Evolutionary conservation across 2,888 invertebrate species (phyloP), one percentile per base, ranked within the genome.

Genomic region (Latrodectus hesperus): DNA sequence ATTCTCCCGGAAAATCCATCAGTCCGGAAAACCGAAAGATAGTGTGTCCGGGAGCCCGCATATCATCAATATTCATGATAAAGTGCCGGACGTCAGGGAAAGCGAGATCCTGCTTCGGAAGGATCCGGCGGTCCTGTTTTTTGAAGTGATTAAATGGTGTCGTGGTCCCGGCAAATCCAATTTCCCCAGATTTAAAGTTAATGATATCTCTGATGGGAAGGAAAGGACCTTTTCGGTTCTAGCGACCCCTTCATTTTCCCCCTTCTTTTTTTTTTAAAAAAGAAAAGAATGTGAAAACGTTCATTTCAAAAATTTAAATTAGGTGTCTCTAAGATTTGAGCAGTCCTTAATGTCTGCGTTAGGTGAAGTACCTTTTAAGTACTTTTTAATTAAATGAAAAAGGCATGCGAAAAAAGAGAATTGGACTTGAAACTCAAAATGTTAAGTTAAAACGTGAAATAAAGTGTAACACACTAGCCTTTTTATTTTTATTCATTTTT

Each of bases 41-140:
- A 38, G 73, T 72, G 81, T 70, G 60, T 73, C 70, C 38, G 75
- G 53, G 76, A 52, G 26, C 38, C 38, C 12, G 73, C 77, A 83
- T 86, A 87, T 82, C 87, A 87, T 87, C 87, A 87, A 87, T 87
- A 87, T 87, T 83, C 87, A 78, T 87, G 87, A 87, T 81, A 87
- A 87, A 87, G 82, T 67, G 78, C 78, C 73, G 55, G 60, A 60
- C 82, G 87, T 83, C 87, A 82, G 22, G 26, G 11, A 55, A 75
- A 74, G 74, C 74, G 86, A 86, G 71, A 82, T 73, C 14, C 17
- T 9, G 68, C 80, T 53, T 65, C n/a, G 60, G 14, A n/a, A n/a
- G n/a, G n/a, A 60, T 73, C 71, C 71, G 84, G 17, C 52, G 71
- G 64, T 71, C 22, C 76, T 55, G 10, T 64, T 60, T 22, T 12